Evolutionary conservation across 2,113 vertebrate species (phyloP).

Genomic region (Rhegmatorhina hoffmannsi): DNA sequence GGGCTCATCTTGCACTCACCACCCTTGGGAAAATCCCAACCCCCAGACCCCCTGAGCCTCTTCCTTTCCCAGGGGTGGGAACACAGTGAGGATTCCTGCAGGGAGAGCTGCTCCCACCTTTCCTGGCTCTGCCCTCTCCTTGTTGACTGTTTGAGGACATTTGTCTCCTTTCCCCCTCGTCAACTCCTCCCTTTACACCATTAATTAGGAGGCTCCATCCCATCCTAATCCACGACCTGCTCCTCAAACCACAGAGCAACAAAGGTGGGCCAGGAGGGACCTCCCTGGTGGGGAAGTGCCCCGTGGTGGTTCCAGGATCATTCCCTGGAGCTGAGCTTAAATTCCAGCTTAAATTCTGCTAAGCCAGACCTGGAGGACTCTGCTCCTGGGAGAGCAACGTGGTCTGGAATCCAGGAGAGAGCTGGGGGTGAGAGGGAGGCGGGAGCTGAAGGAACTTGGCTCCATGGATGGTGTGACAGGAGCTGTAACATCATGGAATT

Average conservation of each 20-base stretch:
- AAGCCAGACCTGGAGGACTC: background rate
- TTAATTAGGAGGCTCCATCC: background rate
- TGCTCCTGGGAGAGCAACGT: background rate
- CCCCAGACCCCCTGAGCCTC: background rate
- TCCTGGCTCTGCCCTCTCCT: background rate
- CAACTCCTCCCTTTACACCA: rapidly evolving
- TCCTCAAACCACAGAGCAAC: background rate
- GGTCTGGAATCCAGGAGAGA: rapidly evolving
- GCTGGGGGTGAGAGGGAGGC: background rate
- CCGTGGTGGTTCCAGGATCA: rapidly evolving
- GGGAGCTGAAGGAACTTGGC: background rate
- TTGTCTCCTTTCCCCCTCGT: background rate
- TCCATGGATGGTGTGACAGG: rapidly evolving
- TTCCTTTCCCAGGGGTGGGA: background rate
- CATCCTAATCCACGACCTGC: background rate
- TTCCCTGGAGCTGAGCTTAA: background rate
- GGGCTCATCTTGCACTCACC: no score
- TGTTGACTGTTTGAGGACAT: background rate
- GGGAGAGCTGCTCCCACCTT: background rate
- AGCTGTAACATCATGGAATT: rapidly evolving
- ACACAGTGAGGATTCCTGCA: no score
- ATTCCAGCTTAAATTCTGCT: background rate
- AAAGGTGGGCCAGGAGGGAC: rapidly evolving
- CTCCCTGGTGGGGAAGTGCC: rapidly evolving
- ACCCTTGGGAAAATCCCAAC: background rate